These are phyloP conservation scores for Megaptera novaeangliae DNA, from an alignment of 2,113 vertebrate genomes.

Conservation along the genomic window DNA sequence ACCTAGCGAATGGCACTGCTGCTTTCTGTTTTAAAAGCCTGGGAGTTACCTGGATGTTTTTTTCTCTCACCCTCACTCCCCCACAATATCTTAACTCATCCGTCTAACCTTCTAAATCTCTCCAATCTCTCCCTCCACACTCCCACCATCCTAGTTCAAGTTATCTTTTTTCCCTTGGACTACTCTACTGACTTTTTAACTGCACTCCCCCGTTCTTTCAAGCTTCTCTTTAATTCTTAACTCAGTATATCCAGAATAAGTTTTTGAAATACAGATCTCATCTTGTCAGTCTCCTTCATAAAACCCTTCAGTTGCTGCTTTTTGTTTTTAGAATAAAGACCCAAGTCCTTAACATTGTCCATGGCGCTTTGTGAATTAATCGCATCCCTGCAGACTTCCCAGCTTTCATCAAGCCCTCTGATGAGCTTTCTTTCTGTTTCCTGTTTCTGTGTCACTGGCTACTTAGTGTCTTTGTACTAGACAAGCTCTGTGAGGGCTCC, in stretches of 20 bases:
- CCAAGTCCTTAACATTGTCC: background rate
- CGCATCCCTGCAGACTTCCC: background rate
- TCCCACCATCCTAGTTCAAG: background rate
- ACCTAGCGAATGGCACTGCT: background rate
- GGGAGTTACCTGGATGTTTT: background rate
- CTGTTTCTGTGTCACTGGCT: background rate
- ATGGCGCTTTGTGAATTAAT: background rate
- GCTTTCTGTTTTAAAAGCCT: background rate
- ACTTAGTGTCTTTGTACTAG: background rate
- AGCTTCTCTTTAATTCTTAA: background rate
- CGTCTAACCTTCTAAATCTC: background rate
- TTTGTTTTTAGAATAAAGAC: background rate
- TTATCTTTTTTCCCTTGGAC: background rate
- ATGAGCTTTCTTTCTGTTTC: background rate
- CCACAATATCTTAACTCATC: background rate
- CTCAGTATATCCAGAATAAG: background rate
- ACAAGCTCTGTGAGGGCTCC: background rate
- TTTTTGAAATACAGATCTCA: background rate
- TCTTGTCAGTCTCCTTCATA: background rate
- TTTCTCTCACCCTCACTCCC: background rate
- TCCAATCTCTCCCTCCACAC: background rate
- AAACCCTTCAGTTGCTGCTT: background rate
- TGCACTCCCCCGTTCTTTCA: background rate
- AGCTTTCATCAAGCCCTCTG: background rate
- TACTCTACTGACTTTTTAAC: background rate